Evolutionary conservation across 2,113 vertebrate genomes (phyloP), one percentile per base, ranked within the genome.

Genomic region (Pampusana beccarii): DNA sequence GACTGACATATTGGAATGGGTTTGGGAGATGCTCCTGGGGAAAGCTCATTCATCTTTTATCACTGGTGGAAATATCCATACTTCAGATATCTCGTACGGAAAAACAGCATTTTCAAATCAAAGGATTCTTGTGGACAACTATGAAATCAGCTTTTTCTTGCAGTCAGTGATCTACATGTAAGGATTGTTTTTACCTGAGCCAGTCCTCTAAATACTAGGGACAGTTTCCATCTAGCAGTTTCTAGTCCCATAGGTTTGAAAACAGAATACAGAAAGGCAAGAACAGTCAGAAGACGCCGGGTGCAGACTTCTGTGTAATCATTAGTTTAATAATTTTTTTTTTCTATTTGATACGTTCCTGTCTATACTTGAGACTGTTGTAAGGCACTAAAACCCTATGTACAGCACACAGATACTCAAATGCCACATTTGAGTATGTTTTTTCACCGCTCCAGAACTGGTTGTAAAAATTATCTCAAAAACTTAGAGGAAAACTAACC

Each of bases 11-110:
- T 42, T 86, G 88, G 71, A 88, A 6, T 36, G 64, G 90, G 88
- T 5, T 56, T 90, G 90, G 91, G 86, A 93, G 71, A 89, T 75
- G 73, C 81, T 96, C 56, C 57, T 53, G 38, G 69, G 88, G 77
- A 82, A 93, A 80, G 75, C 66, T 92, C 61, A 79, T 82, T 91
- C 91, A 87, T 92, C 90, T 84, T 86, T 91, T 81, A 79, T 83
- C 69, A 67, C 61, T 29, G 77, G 67, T 78, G 72, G 31, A 90
- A 96, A 86, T 86, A 93, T 56, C 84, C 92, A 88, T 60, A 81
- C 75, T 74, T 65, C 61, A 71, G 38, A 62, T 90, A 84, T 34
- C 79, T 85, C 81, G 33, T 5, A 66, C 13, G 56, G 75, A 83
- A 93, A 92, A 74, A 0, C 17, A 91, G 57, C 77, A 44, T 78